Percentiles rank a stretch among this genome's conserved stretches.
phyloP scores from a whole-genome alignment of 2,797 vertebrate species.

The Synanceia verrucosa region DNA sequence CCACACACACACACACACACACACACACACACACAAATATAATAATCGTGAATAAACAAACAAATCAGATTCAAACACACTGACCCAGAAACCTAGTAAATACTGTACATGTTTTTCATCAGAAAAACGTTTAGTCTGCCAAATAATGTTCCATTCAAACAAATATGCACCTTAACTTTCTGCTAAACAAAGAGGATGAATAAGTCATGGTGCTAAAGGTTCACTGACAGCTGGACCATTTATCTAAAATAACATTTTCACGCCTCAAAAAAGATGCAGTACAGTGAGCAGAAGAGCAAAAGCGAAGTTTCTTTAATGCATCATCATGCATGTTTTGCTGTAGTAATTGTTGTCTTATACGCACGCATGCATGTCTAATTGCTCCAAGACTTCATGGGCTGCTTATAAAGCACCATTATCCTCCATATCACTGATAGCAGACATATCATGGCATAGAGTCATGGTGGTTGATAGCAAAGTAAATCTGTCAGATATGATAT shows the following conservation, averaged over 20 bases:
- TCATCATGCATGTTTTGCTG: constrained; percentile 9
- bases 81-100: constrained; percentile 46
- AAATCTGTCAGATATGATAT: not conserved
- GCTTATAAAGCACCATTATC: not conserved
- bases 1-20: not conserved
- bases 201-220: not conserved
- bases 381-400: not conserved
- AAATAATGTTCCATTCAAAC: not conserved
- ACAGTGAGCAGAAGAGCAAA: not conserved
- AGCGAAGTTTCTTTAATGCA: not conserved
- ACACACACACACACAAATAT: not conserved
- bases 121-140: constrained; percentile 2
- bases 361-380: constrained; percentile 3
- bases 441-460: not conserved
- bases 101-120: not conserved
- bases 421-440: not conserved
- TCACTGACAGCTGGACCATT: not conserved
- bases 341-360: not conserved
- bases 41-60: not conserved
- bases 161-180: not conserved
- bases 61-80: constrained; percentile 9
- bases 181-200: constrained; percentile 4
- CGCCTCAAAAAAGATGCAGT: not conserved
- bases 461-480: not conserved
- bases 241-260: constrained; percentile 1